Evolutionary conservation across 2,797 vertebrate genomes (phyloP).

Genomic region (Platalea minor): DNA sequence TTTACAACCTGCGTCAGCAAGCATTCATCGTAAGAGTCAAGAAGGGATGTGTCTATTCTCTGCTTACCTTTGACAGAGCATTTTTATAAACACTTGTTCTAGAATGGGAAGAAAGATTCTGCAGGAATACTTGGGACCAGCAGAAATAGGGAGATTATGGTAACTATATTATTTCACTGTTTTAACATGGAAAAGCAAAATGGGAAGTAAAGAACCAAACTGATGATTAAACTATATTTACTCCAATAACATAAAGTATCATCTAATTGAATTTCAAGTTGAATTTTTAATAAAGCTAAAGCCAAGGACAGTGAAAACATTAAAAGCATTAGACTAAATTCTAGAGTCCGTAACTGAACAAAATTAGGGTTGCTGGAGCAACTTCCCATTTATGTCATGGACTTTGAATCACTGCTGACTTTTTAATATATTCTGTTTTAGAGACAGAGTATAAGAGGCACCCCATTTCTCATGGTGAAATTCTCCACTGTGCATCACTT

Average conservation of each 20-base stretch:
- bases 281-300: constrained; percentile 18
- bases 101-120: neutral
- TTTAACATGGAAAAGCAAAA: neutral
- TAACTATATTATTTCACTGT: neutral
- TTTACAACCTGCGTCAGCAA: constrained; percentile 34
- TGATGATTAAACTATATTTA: neutral
- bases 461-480: neutral
- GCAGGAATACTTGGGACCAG: neutral
- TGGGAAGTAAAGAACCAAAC: neutral
- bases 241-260: neutral
- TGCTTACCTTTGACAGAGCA: neutral
- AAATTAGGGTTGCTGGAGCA: neutral
- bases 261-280: neutral
- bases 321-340: neutral
- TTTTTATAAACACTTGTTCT: neutral
- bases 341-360: neutral
- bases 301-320: constrained; percentile 7
- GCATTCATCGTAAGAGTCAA: neutral
- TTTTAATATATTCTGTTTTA: neutral
- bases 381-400: neutral
- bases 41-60: neutral
- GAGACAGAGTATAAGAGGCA: neutral
- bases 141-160: neutral
- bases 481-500: neutral
- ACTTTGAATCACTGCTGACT: neutral